These are phyloP conservation scores for Heterotilapia buettikoferi DNA, from an alignment of 2,113 vertebrate genomes.

Conservation along the genomic window DNA sequence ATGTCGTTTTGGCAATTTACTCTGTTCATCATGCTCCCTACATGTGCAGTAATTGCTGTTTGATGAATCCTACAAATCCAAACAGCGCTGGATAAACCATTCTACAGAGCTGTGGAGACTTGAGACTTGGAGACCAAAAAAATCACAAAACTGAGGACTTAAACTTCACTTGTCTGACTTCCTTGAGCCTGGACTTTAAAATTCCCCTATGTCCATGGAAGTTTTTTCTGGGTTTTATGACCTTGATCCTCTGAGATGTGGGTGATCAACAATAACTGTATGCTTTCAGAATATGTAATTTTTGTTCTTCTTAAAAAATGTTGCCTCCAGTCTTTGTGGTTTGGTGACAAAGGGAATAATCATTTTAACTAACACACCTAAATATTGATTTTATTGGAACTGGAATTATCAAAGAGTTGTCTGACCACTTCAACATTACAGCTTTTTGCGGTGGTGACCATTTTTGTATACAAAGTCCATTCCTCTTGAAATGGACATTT, in stretches of 20 bases:
- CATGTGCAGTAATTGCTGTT: not conserved
- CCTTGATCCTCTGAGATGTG: not conserved
- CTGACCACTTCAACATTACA: not conserved
- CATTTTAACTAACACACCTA: not conserved
- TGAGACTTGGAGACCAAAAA: not conserved
- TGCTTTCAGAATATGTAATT: not conserved
- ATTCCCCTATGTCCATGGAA: not conserved
- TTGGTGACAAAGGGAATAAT: not conserved
- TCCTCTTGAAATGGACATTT: not conserved
- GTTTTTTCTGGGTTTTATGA: not conserved
- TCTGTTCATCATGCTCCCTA: not conserved
- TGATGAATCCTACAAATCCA: not conserved
- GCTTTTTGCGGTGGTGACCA: not conserved
- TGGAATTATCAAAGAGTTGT: not conserved
- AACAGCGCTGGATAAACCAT: not conserved
- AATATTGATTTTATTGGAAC: not conserved
- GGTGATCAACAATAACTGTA: not conserved
- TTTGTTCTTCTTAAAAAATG: not conserved
- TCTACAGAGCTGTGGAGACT: not conserved
- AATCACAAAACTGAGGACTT: not conserved
- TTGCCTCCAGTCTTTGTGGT: not conserved
- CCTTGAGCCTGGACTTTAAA: not conserved
- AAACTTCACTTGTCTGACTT: not conserved
- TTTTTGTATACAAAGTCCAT: not conserved
- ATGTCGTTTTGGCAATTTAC: not conserved